Base-by-base conservation (phyloP, 1,140 invertebrate genomes). In the Drosophila sp. region DNA sequence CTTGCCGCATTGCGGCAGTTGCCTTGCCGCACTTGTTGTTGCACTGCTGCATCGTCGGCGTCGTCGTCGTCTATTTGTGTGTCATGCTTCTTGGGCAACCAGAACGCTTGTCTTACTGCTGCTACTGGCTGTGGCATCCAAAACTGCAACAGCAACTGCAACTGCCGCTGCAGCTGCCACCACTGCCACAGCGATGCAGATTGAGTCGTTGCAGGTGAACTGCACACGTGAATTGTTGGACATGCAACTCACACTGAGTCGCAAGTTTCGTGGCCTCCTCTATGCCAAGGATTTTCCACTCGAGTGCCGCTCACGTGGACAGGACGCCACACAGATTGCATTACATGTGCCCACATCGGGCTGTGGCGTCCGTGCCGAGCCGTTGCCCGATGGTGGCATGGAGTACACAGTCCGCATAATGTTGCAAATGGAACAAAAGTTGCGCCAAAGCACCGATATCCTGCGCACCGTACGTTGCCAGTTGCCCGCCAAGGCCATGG, bases 261-360 rank as follows among this genome's bases (percentile, higher is more conserved):
- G 94, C 7, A 93, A 94, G 0, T 96, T 96, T 91, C 94, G 94
- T 66, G 95, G 95, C 3, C 77, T 95, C 0, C 91, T 95, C 4
- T 96, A 95, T 74, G 94, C 95, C 32, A 95, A 94, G 87, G 95
- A 95, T 58, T 96, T 95, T 90, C 93, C 94, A 0, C 93, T 94
- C 53, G 95, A 95, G 78, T 96, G 95, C 77, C 92, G 93, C 7
- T 89, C 93, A 0, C 63, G 77, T 80, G 94, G 94, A 5, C 92
- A 91, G 57, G 90, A 92, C 41, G 84, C 91, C 32, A 84, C 84
- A 6, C 84, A 81, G 2, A 90, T 95, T 0, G 93, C 93, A 0
- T 80, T 96, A 2, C 92, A 92, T 14, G 79, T 96, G 32, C 94
- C 95, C 14, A 94, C 94, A 3, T 96, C 95, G 69, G 95, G 95